Percentiles rank a stretch among this genome's conserved stretches.
Evolutionary conservation across 2,113 vertebrate species (phyloP).

Genomic region (Prionailurus viverrinus): DNA sequence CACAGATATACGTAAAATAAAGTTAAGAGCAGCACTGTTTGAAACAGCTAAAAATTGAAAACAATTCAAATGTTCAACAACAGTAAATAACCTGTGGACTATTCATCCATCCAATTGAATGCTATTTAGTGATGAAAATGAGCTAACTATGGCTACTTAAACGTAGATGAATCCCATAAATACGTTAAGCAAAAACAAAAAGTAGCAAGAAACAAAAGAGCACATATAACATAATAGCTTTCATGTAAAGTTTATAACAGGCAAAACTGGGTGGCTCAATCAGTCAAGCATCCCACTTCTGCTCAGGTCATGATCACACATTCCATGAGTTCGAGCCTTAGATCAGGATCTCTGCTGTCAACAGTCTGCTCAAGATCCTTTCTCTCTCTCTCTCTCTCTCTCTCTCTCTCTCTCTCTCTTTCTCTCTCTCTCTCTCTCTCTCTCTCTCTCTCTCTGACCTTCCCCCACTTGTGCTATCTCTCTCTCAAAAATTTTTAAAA

Average conservation of each 20-base stretch:
- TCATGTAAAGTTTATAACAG: not conserved
- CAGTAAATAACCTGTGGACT: not conserved
- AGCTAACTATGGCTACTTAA: not conserved
- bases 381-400: too few relatives aligned
- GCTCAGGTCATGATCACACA: too few relatives aligned
- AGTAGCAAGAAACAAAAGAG: not conserved
- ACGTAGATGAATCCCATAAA: conserved; percentile 10
- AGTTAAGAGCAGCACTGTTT: not conserved
- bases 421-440: too few relatives aligned
- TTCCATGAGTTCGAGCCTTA: too few relatives aligned
- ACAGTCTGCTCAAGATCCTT: too few relatives aligned
- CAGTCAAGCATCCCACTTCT: too few relatives aligned
- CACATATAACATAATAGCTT: not conserved
- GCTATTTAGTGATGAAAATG: conserved; percentile 19
- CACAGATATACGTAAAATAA: not conserved
- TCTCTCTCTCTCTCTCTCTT: too few relatives aligned
- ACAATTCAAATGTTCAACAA: not conserved
- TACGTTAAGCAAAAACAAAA: not conserved
- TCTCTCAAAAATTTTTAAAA: too few relatives aligned
- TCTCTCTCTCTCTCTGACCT: too few relatives aligned
- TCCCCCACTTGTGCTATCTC: too few relatives aligned
- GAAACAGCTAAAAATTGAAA: conserved; percentile 44
- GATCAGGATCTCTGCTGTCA: too few relatives aligned
- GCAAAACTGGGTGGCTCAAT: not conserved
- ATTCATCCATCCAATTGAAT: conserved; percentile 24